Evolutionary conservation across 1,140 invertebrate species (phyloP).

Genomic region (Cyphomyrmex costatus): DNA sequence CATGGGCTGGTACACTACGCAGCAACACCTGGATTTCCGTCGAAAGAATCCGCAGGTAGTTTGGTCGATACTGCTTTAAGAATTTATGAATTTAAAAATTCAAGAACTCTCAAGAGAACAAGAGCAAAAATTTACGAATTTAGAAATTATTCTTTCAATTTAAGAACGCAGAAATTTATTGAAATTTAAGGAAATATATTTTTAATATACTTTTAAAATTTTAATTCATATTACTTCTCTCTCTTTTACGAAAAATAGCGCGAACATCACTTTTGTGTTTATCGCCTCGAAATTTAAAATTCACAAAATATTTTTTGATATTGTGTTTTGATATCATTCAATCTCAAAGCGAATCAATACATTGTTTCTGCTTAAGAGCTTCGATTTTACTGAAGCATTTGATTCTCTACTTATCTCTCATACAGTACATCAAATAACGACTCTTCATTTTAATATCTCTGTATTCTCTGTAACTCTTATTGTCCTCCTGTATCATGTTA

Average conservation of each 20-base stretch:
- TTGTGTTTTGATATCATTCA: background rate
- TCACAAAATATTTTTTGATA: background rate
- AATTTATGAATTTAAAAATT: background rate
- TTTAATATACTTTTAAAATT: background rate
- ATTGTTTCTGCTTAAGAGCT: background rate
- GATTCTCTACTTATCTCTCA: background rate
- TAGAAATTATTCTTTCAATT: background rate
- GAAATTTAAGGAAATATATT: background rate
- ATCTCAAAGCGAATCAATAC: background rate
- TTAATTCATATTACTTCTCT: background rate
- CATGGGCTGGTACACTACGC: slow-evolving; percentile 95
- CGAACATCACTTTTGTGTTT: background rate
- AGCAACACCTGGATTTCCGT: slow-evolving; percentile 90
- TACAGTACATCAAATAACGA: background rate
- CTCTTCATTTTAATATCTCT: background rate
- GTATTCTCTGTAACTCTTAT: background rate
- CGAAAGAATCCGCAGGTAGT: slow-evolving; percentile 90
- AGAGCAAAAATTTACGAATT: background rate
- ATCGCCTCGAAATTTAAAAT: background rate
- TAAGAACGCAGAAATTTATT: background rate
- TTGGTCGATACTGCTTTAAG: background rate
- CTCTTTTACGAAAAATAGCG: background rate
- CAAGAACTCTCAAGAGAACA: background rate
- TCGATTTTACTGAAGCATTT: slow-evolving; percentile 8
- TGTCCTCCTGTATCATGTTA: background rate